A percentile compares a stretch with the other conserved stretches of the same genome.
Conservation (phyloP, 2,888 invertebrate species). For the Acheta domesticus region DNA sequence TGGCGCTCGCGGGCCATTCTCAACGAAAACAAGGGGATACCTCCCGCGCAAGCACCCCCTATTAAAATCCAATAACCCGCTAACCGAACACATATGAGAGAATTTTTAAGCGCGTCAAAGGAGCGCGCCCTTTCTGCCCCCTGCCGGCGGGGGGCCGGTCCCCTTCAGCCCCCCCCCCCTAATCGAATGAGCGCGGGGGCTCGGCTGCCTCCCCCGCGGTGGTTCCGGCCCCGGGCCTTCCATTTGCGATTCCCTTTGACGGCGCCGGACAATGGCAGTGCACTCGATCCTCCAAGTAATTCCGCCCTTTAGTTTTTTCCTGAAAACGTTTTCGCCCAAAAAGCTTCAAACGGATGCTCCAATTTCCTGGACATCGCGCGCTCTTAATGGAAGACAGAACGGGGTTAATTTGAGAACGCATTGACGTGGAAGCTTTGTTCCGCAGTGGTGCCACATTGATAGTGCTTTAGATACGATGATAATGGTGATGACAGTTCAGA, state of each 20-base stretch:
- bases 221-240: neutral
- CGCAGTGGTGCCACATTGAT: too few species aligned
- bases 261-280: neutral
- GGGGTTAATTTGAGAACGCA: too few species aligned
- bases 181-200: neutral
- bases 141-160: neutral
- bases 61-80: constrained; percentile 18
- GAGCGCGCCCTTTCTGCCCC: neutral
- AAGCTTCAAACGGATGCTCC: constrained; percentile 7
- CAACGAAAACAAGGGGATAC: neutral
- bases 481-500: too few species aligned
- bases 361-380: neutral
- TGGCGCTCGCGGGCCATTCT: neutral
- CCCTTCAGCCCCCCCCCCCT: neutral
- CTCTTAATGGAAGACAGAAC: too few species aligned
- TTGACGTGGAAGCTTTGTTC: too few species aligned
- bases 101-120: neutral
- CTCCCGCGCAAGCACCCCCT: neutral
- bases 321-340: neutral
- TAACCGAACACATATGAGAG: constrained; percentile 18
- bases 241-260: neutral
- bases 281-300: neutral
- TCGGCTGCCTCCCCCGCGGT: neutral
- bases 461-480: too few species aligned
- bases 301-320: neutral